Evolutionary conservation across 2,113 vertebrate species (phyloP), one percentile per base, ranked within the genome.

Genomic region (Pituophis catenifer): DNA sequence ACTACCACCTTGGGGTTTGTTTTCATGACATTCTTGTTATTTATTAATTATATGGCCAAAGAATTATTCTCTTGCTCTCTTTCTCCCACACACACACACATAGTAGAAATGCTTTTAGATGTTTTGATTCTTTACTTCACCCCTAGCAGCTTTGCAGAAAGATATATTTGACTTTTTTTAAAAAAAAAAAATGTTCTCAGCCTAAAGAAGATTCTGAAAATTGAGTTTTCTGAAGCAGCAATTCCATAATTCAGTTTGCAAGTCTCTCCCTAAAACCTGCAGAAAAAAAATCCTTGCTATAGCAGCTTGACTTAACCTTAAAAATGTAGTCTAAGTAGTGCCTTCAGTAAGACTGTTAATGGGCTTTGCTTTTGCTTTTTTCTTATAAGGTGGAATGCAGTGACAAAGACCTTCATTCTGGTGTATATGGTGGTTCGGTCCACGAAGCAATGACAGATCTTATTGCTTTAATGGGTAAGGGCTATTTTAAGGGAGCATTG

Each of bases 371-470:
- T 86, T 48, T 48, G 24, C 10, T 81, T 9, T 70, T 95, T 94
- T 92, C 88, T 59, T 23, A 94, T 1, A 95, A 97, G 99, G 97
- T 99, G 96, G 97, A 98, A 85, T 98, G 99, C 48, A 96, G 96
- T 88, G 97, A 93, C 86, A 99, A 98, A 95, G 99, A 99, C 95
- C 98, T 99, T 23, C 99, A 99, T 94, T 99, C 99, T 0, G 99
- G 99, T 0, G 99, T 99, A 92, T 99, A 99, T 65, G 99, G 99
- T 2, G 99, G 99, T 4, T 99, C 99, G 0, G 98, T 99, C 21
- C 98, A 99, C 8, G 99, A 99, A 95, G 99, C 99, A 91, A 99
- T 99, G 99, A 98, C 98, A 0, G 99, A 99, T 95, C 98, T 99
- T 70, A 98, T 99, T 58, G 10, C 97, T 59, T 96, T 99, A 26